Evolutionary conservation across 2,797 vertebrate genomes (phyloP).

Genomic region (Argentina silus): DNA sequence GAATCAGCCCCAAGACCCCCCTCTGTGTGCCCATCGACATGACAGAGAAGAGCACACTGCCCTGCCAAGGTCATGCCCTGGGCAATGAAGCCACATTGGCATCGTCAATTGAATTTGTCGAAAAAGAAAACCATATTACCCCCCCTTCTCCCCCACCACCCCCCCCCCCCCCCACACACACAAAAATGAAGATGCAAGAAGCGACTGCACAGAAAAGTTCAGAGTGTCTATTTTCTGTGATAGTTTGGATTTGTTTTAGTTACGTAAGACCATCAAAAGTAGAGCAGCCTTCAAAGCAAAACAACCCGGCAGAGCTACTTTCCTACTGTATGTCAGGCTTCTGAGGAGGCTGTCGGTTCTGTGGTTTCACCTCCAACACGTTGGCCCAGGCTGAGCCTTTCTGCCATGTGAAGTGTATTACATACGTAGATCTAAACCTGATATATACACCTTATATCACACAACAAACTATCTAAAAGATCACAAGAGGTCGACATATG

Average conservation of each 20-base stretch:
- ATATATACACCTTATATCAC: conserved; percentile 1
- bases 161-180: neutral
- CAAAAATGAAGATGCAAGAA: neutral
- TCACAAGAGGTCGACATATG: neutral
- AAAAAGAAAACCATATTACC: neutral
- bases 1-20: neutral
- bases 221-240: conserved; percentile 1
- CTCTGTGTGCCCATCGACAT: neutral
- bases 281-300: conserved; percentile 32
- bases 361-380: neutral
- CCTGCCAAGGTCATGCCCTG: conserved; percentile 7
- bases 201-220: conserved; percentile 9
- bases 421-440: conserved; percentile 4
- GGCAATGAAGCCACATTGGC: neutral
- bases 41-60: neutral
- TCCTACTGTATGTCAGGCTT: conserved; percentile 7
- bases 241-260: conserved; percentile 21
- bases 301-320: conserved; percentile 16
- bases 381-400: conserved; percentile 4
- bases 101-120: neutral
- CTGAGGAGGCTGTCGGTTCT: conserved; percentile 19
- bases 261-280: conserved; percentile 19
- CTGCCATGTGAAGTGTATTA: conserved; percentile 26
- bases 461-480: neutral
- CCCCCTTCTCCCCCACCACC: neutral